Evolutionary conservation across 2,113 vertebrate species (phyloP).

Genomic region (Lontra canadensis): DNA sequence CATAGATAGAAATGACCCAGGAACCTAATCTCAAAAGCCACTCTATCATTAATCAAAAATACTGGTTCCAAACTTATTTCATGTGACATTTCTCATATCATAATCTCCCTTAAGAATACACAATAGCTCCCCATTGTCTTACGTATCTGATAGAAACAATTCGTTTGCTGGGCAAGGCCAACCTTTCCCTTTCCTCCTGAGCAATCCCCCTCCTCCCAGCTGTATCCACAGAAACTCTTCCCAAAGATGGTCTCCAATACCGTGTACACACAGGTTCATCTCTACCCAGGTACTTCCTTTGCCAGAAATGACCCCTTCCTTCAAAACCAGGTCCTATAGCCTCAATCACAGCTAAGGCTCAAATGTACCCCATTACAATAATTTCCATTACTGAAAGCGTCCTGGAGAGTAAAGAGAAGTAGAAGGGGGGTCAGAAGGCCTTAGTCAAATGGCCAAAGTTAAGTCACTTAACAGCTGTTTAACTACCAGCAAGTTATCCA

Average conservation of each 20-base stretch:
- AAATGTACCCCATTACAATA: not conserved
- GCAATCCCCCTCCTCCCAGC: not conserved
- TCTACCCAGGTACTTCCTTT: not conserved
- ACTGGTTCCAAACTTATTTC: not conserved
- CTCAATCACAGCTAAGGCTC: not conserved
- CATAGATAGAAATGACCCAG: not conserved
- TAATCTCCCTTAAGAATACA: slow-evolving; percentile 3
- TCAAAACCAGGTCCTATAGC: not conserved
- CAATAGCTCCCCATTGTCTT: not conserved
- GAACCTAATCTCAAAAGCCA: slow-evolving; percentile 18
- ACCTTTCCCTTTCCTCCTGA: not conserved
- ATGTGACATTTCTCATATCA: slow-evolving; percentile 31
- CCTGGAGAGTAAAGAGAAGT: not conserved
- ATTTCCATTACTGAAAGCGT: not conserved
- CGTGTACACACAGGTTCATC: not conserved
- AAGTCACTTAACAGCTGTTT: not conserved
- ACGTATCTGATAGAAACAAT: not conserved
- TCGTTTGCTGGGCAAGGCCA: not conserved
- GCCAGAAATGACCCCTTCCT: not conserved
- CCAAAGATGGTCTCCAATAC: not conserved
- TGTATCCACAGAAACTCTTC: slow-evolving; percentile 3
- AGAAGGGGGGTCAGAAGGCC: not conserved
- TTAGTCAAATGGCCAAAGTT: not conserved
- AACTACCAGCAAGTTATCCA: not conserved
- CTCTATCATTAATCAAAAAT: slow-evolving; percentile 41